Percentiles rank a stretch among this genome's conserved stretches.
phyloP scores from a whole-genome alignment of 2,113 vertebrate genomes.

The Gymnogyps californianus region DNA sequence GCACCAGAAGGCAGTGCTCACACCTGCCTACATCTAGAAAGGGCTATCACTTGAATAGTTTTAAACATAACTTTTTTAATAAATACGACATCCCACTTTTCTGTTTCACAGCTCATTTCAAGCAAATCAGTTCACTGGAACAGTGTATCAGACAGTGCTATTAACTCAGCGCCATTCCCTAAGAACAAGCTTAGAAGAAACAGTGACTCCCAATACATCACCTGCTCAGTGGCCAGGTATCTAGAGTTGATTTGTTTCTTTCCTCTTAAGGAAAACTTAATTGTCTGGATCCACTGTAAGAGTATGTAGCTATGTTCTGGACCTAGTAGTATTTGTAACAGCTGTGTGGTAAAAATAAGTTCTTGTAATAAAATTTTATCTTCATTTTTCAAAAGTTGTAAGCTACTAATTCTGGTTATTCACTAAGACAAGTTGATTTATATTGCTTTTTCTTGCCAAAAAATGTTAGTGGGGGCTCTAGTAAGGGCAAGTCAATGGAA shows the following conservation, averaged over 20 bases:
- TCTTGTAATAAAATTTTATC: neutral
- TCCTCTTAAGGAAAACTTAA: neutral
- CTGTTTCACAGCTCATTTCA: conserved; percentile 79
- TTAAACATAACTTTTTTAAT: neutral
- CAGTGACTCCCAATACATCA: conserved; percentile 88
- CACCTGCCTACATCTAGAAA: neutral
- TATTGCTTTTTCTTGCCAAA: neutral
- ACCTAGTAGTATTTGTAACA: neutral
- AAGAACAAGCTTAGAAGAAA: conserved; percentile 85
- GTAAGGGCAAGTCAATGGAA: neutral
- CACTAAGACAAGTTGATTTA: neutral
- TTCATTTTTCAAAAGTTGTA: neutral
- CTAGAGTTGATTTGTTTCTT: neutral
- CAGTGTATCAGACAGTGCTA: conserved; percentile 90
- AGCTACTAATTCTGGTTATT: neutral
- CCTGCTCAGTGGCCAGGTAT: conserved; percentile 97
- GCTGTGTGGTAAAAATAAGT: neutral
- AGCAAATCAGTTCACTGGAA: conserved; percentile 92
- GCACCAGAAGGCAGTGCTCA: neutral
- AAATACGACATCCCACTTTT: neutral
- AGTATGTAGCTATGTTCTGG: neutral
- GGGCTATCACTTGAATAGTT: neutral
- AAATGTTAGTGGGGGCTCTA: neutral
- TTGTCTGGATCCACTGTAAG: neutral
- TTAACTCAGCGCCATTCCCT: conserved; percentile 81